Conservation (phyloP, 2,888 invertebrate genomes). For the Netelia fuscicornis region DNA sequence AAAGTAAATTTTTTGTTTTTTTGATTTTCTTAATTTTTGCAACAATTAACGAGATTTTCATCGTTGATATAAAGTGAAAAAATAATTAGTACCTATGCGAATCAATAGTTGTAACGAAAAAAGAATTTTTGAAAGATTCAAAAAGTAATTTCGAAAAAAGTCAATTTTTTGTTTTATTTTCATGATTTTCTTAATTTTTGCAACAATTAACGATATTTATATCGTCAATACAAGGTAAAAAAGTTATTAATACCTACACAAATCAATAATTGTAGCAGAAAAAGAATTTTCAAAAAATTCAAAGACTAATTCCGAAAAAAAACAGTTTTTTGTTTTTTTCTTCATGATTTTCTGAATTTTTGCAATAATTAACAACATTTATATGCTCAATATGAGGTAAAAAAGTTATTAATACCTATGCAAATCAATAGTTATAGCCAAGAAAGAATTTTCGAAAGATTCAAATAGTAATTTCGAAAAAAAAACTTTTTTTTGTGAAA, state of each 20-base stretch:
- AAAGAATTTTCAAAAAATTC: too few relatives aligned
- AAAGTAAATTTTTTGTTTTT: not conserved
- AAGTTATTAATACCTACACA: not conserved
- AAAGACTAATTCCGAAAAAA: too few relatives aligned
- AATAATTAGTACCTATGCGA: not conserved
- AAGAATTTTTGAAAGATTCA: too few relatives aligned
- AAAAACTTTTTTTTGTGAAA: too few relatives aligned
- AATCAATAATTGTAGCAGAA: not conserved
- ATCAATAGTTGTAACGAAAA: not conserved
- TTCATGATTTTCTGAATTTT: not conserved
- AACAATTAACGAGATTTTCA: not conserved
- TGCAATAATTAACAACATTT: not conserved
- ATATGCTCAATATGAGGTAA: not conserved
- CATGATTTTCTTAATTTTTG: not conserved
- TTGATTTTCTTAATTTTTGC: not conserved
- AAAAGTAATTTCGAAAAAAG: too few relatives aligned
- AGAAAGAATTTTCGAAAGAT: too few relatives aligned
- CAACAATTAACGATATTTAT: not conserved
- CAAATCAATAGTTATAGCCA: not conserved
- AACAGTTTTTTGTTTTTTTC: not conserved
- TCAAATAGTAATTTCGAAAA: too few relatives aligned
- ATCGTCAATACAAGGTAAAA: not conserved
- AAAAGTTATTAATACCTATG: conserved; percentile 2
- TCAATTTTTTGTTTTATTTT: not conserved
- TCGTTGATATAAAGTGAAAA: not conserved